Evolutionary conservation across 1,140 invertebrate species (phyloP).

Genomic region (Drosophila athabasca): DNA sequence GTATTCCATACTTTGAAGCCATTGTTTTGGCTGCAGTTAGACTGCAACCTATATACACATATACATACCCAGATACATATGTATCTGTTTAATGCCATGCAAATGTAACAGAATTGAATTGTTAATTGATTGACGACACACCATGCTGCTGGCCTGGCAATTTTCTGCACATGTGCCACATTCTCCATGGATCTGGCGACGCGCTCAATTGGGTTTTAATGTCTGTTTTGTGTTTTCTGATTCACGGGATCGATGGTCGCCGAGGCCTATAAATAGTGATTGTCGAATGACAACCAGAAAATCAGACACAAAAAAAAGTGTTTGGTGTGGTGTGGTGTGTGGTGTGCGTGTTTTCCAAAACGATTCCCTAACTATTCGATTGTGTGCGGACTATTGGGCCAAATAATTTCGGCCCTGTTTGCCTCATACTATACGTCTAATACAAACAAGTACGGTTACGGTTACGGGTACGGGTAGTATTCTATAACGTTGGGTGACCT

Average conservation of each 20-base stretch:
- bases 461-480: neutral
- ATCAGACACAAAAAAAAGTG: slow-evolving; percentile 14
- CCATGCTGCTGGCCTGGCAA: neutral
- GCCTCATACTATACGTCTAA: neutral
- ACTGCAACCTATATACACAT: too few species aligned
- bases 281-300: slow-evolving; percentile 24
- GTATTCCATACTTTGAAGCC: too few species aligned
- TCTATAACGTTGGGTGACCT: slow-evolving; percentile 42
- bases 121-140: slow-evolving; percentile 43
- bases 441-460: slow-evolving; percentile 16
- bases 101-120: slow-evolving; percentile 54
- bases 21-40: too few species aligned
- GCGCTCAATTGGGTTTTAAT: neutral
- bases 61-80: neutral
- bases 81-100: slow-evolving; percentile 22
- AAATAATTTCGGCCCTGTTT: slow-evolving; percentile 42
- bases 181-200: neutral
- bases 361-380: neutral
- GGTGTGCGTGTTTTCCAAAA: slow-evolving; percentile 14
- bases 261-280: slow-evolving; percentile 53
- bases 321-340: neutral
- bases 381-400: slow-evolving; percentile 21
- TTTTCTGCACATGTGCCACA: neutral
- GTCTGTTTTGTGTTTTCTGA: slow-evolving; percentile 39
- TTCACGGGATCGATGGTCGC: slow-evolving; percentile 51